A percentile compares a stretch with the other conserved stretches of the same genome.
Conservation (phyloP, 1,140 invertebrate species). For the Diabrotica undecimpunctata region DNA sequence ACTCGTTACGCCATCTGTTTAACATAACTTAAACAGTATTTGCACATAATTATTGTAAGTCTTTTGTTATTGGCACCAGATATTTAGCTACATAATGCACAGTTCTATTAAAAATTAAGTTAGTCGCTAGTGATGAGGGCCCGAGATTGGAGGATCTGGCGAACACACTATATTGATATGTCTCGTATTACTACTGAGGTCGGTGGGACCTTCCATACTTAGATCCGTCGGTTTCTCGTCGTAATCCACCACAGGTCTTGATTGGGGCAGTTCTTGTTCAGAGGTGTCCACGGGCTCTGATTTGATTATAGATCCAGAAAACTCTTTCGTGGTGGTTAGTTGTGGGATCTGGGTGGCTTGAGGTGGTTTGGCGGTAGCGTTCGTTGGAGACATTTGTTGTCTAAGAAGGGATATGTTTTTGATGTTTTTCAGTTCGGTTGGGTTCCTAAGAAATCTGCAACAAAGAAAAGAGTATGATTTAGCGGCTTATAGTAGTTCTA, state of each 20-base stretch:
- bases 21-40: slow-evolving; percentile 5
- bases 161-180: slow-evolving; percentile 45
- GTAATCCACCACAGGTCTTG: slow-evolving; percentile 32
- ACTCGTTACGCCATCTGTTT: background rate
- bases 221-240: slow-evolving; percentile 55
- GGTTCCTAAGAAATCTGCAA: slow-evolving; percentile 80
- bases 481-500: too few relatives aligned
- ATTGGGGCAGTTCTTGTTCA: slow-evolving; percentile 14
- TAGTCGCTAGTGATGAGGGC: slow-evolving; percentile 33
- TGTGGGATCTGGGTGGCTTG: background rate
- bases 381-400: slow-evolving; percentile 75
- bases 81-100: slow-evolving; percentile 33
- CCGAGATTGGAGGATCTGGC: slow-evolving; percentile 41
- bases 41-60: slow-evolving; percentile 15
- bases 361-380: slow-evolving; percentile 45
- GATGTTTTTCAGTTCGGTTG: slow-evolving; percentile 86
- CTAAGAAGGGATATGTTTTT: slow-evolving; percentile 86
- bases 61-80: slow-evolving; percentile 37
- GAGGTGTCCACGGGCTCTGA: slow-evolving; percentile 39
- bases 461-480: slow-evolving; percentile 30
- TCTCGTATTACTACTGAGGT: slow-evolving; percentile 39
- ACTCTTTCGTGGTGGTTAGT: background rate
- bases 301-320: slow-evolving; percentile 38
- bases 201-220: slow-evolving; percentile 48
- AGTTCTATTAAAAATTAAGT: slow-evolving; percentile 22